These are phyloP conservation scores for Lycocorax pyrrhopterus DNA, from an alignment of 2,113 vertebrate genomes.

Conservation along the genomic window DNA sequence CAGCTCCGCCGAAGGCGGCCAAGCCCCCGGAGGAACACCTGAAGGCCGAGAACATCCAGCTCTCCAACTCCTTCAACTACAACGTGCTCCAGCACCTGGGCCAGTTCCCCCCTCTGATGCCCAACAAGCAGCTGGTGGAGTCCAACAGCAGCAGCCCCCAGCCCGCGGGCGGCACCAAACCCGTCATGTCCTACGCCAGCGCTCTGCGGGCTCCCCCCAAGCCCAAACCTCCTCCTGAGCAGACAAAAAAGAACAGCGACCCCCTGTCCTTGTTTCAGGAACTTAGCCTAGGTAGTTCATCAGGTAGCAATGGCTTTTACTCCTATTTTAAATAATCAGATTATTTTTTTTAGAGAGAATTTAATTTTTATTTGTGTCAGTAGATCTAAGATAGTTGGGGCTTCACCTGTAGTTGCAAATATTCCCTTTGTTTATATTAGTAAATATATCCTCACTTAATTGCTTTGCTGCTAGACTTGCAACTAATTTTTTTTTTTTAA, in stretches of 20 bases:
- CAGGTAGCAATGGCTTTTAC: conserved; percentile 98
- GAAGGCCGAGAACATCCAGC: conserved; percentile 82
- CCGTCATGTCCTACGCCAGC: conserved; percentile 96
- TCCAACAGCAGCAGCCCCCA: conserved; percentile 73
- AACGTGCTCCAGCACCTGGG: conserved; percentile 90
- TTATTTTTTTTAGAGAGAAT: conserved; percentile 83
- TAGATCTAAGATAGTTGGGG: conserved; percentile 76
- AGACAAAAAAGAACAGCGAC: conserved; percentile 96
- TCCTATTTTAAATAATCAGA: conserved; percentile 97
- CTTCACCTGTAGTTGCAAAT: conserved; percentile 74
- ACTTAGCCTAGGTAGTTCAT: conserved; percentile 97
- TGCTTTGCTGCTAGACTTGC: conserved; percentile 82
- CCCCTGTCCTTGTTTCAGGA: conserved; percentile 97
- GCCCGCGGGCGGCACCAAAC: conserved; percentile 76
- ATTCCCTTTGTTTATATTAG: conserved; percentile 74
- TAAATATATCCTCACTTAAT: conserved; percentile 76
- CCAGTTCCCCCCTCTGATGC: conserved; percentile 97
- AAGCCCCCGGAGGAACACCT: conserved; percentile 85
- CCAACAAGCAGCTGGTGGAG: conserved; percentile 88
- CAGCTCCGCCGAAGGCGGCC: conserved; percentile 85
- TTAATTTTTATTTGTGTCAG: conserved; percentile 85
- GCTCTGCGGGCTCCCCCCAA: conserved; percentile 95
- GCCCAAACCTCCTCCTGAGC: conserved; percentile 91
- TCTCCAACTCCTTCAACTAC: conserved; percentile 82
- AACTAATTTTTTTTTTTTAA: conserved; percentile 78